phyloP scores from a whole-genome alignment of 2,797 vertebrate species.

The Loris lydekkerianus region DNA sequence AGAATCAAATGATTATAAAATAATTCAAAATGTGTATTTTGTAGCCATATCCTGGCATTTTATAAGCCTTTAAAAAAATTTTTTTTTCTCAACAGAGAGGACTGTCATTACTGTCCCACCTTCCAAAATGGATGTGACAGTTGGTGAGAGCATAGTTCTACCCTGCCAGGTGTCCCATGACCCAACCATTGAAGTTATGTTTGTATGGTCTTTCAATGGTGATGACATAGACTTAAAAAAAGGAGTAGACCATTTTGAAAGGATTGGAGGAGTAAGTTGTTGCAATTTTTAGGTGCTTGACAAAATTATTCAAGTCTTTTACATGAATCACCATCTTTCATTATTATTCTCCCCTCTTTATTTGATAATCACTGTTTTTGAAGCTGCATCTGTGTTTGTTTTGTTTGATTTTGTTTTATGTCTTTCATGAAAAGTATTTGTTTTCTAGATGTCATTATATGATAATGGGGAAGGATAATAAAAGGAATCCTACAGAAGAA shows the following conservation, averaged over 20 bases:
- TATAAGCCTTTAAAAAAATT: background rate
- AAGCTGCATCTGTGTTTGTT: conserved; percentile 72
- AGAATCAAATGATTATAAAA: background rate
- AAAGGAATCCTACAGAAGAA: conserved; percentile 78
- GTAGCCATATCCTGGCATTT: background rate
- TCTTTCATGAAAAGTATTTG: conserved; percentile 73
- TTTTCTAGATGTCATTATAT: conserved; percentile 80
- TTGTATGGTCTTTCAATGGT: conserved; percentile 94
- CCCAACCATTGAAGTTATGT: conserved; percentile 89
- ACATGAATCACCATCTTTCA: background rate
- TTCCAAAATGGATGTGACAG: conserved; percentile 91
- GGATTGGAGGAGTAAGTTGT: conserved; percentile 93
- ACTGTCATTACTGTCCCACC: conserved; percentile 92
- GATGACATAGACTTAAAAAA: conserved; percentile 91
- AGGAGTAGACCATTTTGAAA: conserved; percentile 92
- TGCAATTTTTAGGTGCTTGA: conserved; percentile 1
- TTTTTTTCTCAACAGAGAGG: conserved; percentile 88
- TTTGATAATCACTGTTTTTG: conserved; percentile 71
- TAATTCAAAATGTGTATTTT: background rate
- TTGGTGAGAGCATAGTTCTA: conserved; percentile 94
- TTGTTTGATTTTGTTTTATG: conserved; percentile 80
- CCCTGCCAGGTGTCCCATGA: conserved; percentile 93
- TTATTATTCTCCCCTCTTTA: background rate
- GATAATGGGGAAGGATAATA: conserved; percentile 81
- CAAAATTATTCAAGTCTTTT: conserved; percentile 18